phyloP scores from a whole-genome alignment of 2,113 vertebrate species.

The Steatornis caripensis region DNA sequence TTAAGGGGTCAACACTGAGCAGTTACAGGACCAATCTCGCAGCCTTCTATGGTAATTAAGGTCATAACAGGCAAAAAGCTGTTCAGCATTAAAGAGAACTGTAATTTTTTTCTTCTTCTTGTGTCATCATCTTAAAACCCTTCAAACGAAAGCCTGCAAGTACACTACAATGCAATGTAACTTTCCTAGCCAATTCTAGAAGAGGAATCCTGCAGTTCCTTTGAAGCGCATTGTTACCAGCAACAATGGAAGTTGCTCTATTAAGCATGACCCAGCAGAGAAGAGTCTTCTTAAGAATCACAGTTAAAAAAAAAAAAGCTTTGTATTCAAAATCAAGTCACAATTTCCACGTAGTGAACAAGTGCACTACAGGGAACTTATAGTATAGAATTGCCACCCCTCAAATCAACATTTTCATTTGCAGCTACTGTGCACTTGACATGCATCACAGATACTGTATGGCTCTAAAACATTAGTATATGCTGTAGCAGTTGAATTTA shows the following conservation, averaged over 20 bases:
- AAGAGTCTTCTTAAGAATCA: background rate
- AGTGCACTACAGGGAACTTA: background rate
- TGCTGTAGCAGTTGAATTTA: background rate
- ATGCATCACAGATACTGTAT: background rate
- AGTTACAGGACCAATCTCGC: background rate
- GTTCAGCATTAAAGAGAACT: background rate
- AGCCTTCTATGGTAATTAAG: background rate
- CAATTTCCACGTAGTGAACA: background rate
- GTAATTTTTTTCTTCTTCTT: background rate
- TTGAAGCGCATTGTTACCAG: constrained; percentile 29
- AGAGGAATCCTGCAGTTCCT: constrained; percentile 21
- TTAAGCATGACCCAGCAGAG: background rate
- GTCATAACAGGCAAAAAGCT: constrained; percentile 1
- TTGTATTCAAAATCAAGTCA: background rate
- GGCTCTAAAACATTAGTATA: background rate
- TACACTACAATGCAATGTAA: background rate
- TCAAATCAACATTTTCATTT: background rate
- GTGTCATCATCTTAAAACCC: background rate
- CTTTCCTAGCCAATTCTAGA: background rate
- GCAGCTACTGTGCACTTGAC: background rate
- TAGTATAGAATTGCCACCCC: background rate
- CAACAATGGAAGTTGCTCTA: constrained; percentile 7
- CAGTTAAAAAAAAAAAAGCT: background rate
- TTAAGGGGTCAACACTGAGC: background rate
- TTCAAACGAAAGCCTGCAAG: constrained; percentile 28